Percentiles rank a stretch among this genome's conserved stretches.
Evolutionary conservation across 1,140 invertebrate species (phyloP).

Genomic region (Drosophila virilis): DNA sequence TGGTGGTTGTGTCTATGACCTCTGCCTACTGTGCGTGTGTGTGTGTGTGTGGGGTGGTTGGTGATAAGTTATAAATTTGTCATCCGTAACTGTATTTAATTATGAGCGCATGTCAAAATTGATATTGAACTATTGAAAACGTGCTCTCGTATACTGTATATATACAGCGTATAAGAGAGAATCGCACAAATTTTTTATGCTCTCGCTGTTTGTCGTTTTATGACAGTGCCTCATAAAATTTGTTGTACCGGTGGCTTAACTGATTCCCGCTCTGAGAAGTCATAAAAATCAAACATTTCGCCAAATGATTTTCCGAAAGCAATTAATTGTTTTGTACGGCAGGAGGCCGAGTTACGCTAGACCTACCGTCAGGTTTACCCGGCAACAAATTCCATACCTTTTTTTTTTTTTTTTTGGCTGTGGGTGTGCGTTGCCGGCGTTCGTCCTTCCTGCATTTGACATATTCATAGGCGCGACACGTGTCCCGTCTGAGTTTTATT

Average conservation of each 20-base stretch:
- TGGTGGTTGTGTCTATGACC: not conserved
- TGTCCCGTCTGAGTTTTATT: constrained; percentile 52
- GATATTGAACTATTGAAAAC: constrained; percentile 13
- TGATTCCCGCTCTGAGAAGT: constrained; percentile 54
- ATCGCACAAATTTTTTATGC: constrained; percentile 2
- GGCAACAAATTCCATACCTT: constrained; percentile 60
- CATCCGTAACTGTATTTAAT: constrained; percentile 53
- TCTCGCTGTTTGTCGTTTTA: constrained; percentile 23
- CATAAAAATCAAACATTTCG: constrained; percentile 54
- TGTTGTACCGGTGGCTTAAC: constrained; percentile 8
- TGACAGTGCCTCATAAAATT: constrained; percentile 40
- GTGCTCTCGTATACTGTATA: constrained; percentile 4
- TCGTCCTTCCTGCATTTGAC: constrained; percentile 44
- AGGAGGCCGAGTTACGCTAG: constrained; percentile 6
- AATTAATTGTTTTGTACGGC: constrained; percentile 46
- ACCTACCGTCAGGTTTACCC: constrained; percentile 51
- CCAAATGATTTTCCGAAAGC: constrained; percentile 48
- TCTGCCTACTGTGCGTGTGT: no score
- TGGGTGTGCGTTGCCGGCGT: constrained; percentile 36
- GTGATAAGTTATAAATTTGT: constrained; percentile 56
- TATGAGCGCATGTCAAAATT: constrained; percentile 46
- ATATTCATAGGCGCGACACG: constrained; percentile 53
- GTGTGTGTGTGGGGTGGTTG: constrained; percentile 11
- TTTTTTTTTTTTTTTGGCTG: constrained; percentile 20
- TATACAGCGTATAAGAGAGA: not conserved